Evolutionary conservation across 2,113 vertebrate species (phyloP).

Genomic region (Cyanoderma ruficeps): DNA sequence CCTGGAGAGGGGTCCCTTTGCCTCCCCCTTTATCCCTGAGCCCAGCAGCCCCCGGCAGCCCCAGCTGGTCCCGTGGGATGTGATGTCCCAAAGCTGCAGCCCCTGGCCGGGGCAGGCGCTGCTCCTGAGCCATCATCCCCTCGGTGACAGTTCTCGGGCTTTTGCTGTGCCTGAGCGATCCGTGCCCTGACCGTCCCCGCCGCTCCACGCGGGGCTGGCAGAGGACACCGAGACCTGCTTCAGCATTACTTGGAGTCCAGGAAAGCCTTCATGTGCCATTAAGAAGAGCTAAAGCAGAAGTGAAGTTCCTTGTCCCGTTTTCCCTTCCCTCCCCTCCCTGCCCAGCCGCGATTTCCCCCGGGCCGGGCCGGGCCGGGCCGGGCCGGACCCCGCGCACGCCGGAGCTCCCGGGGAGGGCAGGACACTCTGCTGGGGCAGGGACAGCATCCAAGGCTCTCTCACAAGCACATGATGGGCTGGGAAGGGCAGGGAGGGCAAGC

Average conservation of each 20-base stretch:
- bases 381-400: accelerated
- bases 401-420: neutral
- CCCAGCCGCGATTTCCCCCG: neutral
- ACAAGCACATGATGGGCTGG: neutral
- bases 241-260: neutral
- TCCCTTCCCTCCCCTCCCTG: no score
- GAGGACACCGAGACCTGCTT: neutral
- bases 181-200: neutral
- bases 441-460: neutral
- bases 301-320: neutral
- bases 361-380: neutral
- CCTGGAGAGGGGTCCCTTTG: neutral
- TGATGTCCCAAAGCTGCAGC: neutral
- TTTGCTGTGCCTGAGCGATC: accelerated
- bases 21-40: neutral
- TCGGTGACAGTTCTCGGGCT: neutral
- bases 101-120: neutral
- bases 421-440: accelerated
- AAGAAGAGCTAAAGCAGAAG: neutral
- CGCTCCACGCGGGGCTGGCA: neutral
- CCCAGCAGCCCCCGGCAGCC: neutral
- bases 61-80: neutral
- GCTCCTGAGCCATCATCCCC: accelerated
- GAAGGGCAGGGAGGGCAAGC: neutral
- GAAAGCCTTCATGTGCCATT: neutral